Evolutionary conservation across 2,888 invertebrate species (phyloP).

Genomic region (Sialis fuliginosa): DNA sequence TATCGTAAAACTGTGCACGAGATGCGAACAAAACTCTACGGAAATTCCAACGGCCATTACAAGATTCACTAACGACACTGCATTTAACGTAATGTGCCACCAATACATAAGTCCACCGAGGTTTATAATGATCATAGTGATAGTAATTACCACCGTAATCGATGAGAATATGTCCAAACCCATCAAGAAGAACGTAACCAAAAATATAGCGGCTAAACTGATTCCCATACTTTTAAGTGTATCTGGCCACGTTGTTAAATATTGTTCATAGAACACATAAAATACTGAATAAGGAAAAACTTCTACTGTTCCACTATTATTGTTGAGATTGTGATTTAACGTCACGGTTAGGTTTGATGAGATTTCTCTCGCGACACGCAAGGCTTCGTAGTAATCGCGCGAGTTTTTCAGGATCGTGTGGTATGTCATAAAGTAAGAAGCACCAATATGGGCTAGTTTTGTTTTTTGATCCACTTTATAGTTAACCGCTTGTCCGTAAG

Average conservation of each 20-base stretch:
- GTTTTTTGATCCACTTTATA: conserved; percentile 26
- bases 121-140: conserved; percentile 84
- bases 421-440: conserved; percentile 88
- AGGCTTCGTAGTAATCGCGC: conserved; percentile 73
- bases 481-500: conserved; percentile 58
- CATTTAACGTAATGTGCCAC: conserved; percentile 91
- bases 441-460: conserved; percentile 35
- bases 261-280: conserved; percentile 99
- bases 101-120: conserved; percentile 93
- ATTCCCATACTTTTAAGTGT: conserved; percentile 74
- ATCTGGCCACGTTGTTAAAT: conserved; percentile 87
- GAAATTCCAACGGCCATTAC: conserved; percentile 97
- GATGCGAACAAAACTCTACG: conserved; percentile 96
- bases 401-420: conserved; percentile 85
- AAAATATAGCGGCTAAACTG: conserved; percentile 81
- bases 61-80: conserved; percentile 91
- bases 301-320: conserved; percentile 32
- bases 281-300: conserved; percentile 87
- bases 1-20: conserved; percentile 80
- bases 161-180: conserved; percentile 89
- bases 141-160: conserved; percentile 73
- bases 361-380: conserved; percentile 66
- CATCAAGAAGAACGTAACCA: conserved; percentile 81
- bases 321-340: conserved; percentile 39
- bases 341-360: conserved; percentile 67